Conservation (phyloP, 2,888 invertebrate genomes). For the Parnassius glacialis region DNA sequence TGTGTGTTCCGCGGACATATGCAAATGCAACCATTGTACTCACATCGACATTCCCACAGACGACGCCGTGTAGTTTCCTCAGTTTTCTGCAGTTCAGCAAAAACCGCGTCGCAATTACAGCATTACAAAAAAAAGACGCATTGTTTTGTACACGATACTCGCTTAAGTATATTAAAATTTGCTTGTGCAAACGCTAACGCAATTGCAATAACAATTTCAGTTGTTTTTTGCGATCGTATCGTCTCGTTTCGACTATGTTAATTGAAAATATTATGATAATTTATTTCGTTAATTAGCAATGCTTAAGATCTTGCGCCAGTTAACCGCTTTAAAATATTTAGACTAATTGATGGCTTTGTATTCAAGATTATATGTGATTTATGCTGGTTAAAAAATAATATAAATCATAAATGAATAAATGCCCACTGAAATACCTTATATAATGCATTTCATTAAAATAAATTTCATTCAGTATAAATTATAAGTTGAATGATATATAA, state of each 20-base stretch:
- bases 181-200: conserved; percentile 10
- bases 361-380: too few species aligned
- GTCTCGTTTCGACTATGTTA: not conserved
- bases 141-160: conserved; percentile 15
- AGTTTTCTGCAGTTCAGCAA: conserved; percentile 10
- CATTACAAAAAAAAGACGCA: conserved; percentile 19
- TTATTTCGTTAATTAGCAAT: not conserved
- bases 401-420: too few species aligned
- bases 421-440: too few species aligned
- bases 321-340: not conserved
- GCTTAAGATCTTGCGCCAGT: not conserved
- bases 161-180: not conserved
- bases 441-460: too few species aligned
- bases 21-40: not conserved
- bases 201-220: conserved; percentile 9
- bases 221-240: not conserved
- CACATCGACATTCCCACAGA: conserved; percentile 9
- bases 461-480: too few species aligned
- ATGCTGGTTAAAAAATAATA: too few species aligned
- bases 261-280: not conserved
- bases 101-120: conserved; percentile 16
- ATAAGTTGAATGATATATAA: too few species aligned
- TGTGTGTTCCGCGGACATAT: not conserved
- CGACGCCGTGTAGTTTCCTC: not conserved
- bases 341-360: too few species aligned